Percentiles rank a stretch among this genome's conserved stretches.
These are phyloP conservation scores for Austrofundulus limnaeus DNA, from an alignment of 2,113 vertebrate genomes.

Conservation along the genomic window DNA sequence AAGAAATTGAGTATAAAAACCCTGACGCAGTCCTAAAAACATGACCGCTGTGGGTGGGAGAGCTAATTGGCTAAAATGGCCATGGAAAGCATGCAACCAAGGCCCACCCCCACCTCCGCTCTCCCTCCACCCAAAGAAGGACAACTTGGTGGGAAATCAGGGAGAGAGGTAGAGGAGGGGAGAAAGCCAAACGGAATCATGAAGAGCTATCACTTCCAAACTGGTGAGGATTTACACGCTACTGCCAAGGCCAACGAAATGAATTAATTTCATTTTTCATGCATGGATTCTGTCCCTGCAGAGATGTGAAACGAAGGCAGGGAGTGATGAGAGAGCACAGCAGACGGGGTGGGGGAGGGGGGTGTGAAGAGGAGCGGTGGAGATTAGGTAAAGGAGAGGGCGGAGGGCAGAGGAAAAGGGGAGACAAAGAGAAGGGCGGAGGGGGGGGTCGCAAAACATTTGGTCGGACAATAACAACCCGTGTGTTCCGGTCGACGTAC, in stretches of 20 bases:
- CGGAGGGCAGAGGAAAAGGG: slow-evolving; percentile 11
- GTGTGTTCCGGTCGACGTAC: slow-evolving; percentile 35
- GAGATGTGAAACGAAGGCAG: slow-evolving; percentile 53
- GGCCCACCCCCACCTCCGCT: background rate
- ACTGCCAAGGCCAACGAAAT: slow-evolving; percentile 65
- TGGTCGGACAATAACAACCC: slow-evolving; percentile 37
- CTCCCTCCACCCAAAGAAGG: slow-evolving; percentile 31
- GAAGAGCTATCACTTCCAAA: slow-evolving; percentile 70
- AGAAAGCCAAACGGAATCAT: slow-evolving; percentile 70
- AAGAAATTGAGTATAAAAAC: slow-evolving; percentile 24
- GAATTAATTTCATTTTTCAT: slow-evolving; percentile 76
- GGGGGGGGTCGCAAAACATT: slow-evolving; percentile 18
- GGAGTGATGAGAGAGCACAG: slow-evolving; percentile 33
- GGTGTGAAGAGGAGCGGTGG: slow-evolving; percentile 30
- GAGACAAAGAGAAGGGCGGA: slow-evolving; percentile 30
- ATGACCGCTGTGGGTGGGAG: slow-evolving; percentile 49
- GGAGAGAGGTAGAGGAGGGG: slow-evolving; percentile 32
- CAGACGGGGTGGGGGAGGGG: slow-evolving; percentile 23
- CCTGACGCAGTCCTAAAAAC: slow-evolving; percentile 32
- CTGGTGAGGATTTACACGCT: slow-evolving; percentile 71
- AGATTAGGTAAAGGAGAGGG: slow-evolving; percentile 18
- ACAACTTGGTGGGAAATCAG: slow-evolving; percentile 52
- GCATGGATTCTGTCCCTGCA: slow-evolving; percentile 69
- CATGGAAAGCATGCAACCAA: slow-evolving; percentile 44
- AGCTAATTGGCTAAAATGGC: slow-evolving; percentile 63